phyloP scores from a whole-genome alignment of 2,797 vertebrate genomes.

The Melanotaenia nigrans region DNA sequence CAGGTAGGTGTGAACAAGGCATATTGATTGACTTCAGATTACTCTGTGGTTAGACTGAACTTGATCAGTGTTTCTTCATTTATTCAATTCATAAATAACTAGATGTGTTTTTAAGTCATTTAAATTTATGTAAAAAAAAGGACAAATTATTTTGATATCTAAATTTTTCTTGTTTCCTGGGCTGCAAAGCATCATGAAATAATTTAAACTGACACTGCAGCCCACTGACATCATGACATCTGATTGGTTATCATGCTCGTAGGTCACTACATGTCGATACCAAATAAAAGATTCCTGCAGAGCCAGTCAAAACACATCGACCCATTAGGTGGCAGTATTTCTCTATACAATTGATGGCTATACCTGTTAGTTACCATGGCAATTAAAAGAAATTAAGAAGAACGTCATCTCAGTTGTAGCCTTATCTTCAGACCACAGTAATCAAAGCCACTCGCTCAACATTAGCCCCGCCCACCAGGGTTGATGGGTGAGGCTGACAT shows the following conservation, averaged over 20 bases:
- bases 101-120: background rate
- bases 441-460: too few relatives aligned
- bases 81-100: background rate
- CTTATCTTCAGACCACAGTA: too few relatives aligned
- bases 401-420: too few relatives aligned
- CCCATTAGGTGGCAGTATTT: too few relatives aligned
- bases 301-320: too few relatives aligned
- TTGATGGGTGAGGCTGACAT: too few relatives aligned
- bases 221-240: background rate
- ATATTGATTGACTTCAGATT: background rate
- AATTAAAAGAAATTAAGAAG: too few relatives aligned
- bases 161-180: background rate
- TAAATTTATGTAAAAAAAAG: background rate
- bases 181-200: background rate
- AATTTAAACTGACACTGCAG: background rate
- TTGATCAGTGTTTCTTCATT: background rate
- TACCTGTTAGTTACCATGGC: too few relatives aligned
- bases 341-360: too few relatives aligned
- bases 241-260: background rate
- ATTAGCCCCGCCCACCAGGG: too few relatives aligned
- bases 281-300: background rate
- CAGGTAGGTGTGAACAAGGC: conserved; percentile 56
- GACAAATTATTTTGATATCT: background rate
- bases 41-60: background rate
- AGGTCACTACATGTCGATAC: background rate